Evolutionary conservation across 2,797 vertebrate species (phyloP).

Genomic region (Pipistrellus nathusii): DNA sequence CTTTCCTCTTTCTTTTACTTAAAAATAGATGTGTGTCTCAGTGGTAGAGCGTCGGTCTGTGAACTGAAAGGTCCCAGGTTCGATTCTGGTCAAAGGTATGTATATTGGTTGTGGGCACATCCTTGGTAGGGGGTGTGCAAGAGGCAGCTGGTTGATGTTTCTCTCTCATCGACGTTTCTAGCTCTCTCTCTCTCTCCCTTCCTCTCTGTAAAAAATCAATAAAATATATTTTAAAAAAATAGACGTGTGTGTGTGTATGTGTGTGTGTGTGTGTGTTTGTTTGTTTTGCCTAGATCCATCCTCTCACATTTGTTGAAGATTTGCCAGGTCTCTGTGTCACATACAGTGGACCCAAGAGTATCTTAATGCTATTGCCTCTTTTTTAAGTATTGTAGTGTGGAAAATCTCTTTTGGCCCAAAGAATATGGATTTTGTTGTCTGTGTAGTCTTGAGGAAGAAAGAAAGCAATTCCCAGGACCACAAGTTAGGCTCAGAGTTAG

Average conservation of each 20-base stretch:
- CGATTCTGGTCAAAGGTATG: too few relatives aligned
- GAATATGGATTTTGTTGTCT: not conserved
- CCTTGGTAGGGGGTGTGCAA: too few relatives aligned
- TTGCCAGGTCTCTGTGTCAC: not conserved
- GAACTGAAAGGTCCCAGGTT: too few relatives aligned
- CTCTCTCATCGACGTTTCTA: too few relatives aligned
- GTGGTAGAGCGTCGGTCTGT: too few relatives aligned
- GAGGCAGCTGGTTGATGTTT: too few relatives aligned
- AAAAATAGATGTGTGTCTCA: not conserved
- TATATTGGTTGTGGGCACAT: too few relatives aligned
- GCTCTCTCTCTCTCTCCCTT: too few relatives aligned
- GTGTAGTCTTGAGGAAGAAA: not conserved
- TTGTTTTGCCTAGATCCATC: not conserved
- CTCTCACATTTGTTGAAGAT: not conserved
- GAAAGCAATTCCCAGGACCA: not conserved
- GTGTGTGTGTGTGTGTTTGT: not conserved
- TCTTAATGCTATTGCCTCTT: not conserved
- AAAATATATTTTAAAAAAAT: too few relatives aligned
- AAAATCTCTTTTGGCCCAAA: not conserved
- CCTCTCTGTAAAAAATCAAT: too few relatives aligned
- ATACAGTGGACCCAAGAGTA: not conserved
- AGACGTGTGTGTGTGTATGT: not conserved
- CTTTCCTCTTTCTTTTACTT: conserved; percentile 23
- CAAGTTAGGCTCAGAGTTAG: not conserved
- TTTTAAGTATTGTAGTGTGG: not conserved